Evolutionary conservation across 2,797 vertebrate species (phyloP).

Genomic region (Ptychadena robeensis): DNA sequence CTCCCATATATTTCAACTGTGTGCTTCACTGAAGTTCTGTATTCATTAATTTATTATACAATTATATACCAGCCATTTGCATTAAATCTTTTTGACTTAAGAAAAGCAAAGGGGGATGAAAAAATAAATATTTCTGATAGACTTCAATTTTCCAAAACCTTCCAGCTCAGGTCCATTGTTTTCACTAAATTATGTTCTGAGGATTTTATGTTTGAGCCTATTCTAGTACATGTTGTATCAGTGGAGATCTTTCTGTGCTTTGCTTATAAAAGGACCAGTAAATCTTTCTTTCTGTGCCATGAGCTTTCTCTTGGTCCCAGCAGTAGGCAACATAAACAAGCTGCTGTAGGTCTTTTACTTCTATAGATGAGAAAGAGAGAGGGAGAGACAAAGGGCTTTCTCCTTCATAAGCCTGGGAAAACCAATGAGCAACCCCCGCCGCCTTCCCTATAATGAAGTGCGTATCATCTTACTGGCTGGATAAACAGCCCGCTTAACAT

Average conservation of each 20-base stretch:
- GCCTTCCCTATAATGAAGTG: constrained; percentile 65
- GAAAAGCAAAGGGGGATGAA: neutral
- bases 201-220: neutral
- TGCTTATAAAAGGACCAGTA: constrained; percentile 66
- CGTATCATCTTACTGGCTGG: constrained; percentile 79
- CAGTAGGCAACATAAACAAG: constrained; percentile 84
- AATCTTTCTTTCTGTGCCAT: constrained; percentile 72
- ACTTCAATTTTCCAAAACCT: too few species aligned
- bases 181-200: neutral
- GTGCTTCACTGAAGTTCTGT: too few species aligned
- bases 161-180: neutral
- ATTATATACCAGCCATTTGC: too few species aligned
- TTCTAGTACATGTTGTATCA: neutral
- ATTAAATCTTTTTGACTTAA: too few species aligned
- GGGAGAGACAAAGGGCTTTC: constrained; percentile 55
- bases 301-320: constrained; percentile 69
- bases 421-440: constrained; percentile 69
- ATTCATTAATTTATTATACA: too few species aligned
- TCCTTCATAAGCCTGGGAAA: constrained; percentile 68
- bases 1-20: too few species aligned
- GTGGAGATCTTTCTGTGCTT: constrained; percentile 61
- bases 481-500: constrained; percentile 63
- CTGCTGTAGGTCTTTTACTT: constrained; percentile 86
- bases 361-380: constrained; percentile 69
- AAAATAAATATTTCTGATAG: neutral